phyloP scores from a whole-genome alignment of 2,888 invertebrate species.

The Drosophila melanosoma region DNA sequence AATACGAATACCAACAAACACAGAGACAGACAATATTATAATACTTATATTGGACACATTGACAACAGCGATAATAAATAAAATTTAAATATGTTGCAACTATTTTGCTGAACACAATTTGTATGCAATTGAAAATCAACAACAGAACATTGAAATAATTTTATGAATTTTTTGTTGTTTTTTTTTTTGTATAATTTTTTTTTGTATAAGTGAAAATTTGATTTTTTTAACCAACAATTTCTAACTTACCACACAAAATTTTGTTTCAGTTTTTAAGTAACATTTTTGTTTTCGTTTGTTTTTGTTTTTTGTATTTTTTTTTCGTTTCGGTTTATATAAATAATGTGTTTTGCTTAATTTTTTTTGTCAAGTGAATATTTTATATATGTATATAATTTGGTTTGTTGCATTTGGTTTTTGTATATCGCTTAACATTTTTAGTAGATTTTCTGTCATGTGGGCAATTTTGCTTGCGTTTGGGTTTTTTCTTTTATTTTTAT shows the following conservation, averaged over 20 bases:
- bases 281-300: conserved; percentile 52
- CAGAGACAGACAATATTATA: conserved; percentile 36
- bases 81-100: conserved; percentile 56
- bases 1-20: conserved; percentile 41
- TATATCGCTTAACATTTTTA: conserved; percentile 58
- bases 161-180: conserved; percentile 24
- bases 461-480: conserved; percentile 68
- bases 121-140: conserved; percentile 73
- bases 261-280: conserved; percentile 76
- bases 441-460: conserved; percentile 62
- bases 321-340: conserved; percentile 71
- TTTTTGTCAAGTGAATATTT: conserved; percentile 73
- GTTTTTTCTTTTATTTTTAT: conserved; percentile 57
- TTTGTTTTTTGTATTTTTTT: conserved; percentile 47
- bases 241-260: conserved; percentile 86
- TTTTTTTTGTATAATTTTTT: conserved; percentile 36
- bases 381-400: conserved; percentile 62
- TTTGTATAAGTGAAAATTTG: conserved; percentile 45
- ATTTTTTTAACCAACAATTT: conserved; percentile 77
- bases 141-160: conserved; percentile 59
- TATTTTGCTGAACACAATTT: conserved; percentile 64
- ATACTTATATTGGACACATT: conserved; percentile 54
- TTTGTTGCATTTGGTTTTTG: conserved; percentile 52
- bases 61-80: conserved; percentile 64
- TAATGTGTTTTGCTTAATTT: conserved; percentile 66